These are phyloP conservation scores for Spea bombifrons DNA, from an alignment of 2,113 vertebrate genomes.

Conservation along the genomic window DNA sequence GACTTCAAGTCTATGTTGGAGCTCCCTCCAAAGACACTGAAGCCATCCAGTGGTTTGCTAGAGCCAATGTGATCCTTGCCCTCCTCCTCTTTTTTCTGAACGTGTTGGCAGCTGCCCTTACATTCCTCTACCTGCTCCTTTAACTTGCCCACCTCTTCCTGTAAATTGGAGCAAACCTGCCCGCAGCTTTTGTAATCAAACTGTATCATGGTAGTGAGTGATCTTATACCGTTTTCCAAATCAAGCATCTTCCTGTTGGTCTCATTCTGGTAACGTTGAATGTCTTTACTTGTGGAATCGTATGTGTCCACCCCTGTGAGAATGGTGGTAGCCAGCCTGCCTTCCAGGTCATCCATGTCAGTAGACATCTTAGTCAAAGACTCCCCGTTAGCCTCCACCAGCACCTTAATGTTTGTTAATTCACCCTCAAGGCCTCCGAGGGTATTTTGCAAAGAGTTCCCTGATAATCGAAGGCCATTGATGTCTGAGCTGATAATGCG, in stretches of 20 bases:
- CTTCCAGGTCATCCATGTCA: slow-evolving; percentile 61
- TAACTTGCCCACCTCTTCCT: slow-evolving; percentile 74
- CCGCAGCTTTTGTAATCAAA: slow-evolving; percentile 66
- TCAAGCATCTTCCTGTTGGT: slow-evolving; percentile 61
- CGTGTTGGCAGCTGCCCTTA: slow-evolving; percentile 50
- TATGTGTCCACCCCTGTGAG: slow-evolving; percentile 56
- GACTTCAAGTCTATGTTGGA: slow-evolving; percentile 71
- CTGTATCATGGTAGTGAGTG: slow-evolving; percentile 56
- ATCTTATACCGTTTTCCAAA: slow-evolving; percentile 62
- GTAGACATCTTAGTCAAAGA: slow-evolving; percentile 62
- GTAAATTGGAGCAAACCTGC: slow-evolving; percentile 71
- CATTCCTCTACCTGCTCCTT: slow-evolving; percentile 75
- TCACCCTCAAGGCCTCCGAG: slow-evolving; percentile 65
- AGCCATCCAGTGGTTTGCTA: slow-evolving; percentile 71
- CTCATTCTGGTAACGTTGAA: slow-evolving; percentile 63
- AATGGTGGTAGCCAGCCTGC: slow-evolving; percentile 48
- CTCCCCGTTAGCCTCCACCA: slow-evolving; percentile 60
- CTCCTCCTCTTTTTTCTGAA: slow-evolving; percentile 52
- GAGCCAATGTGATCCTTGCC: slow-evolving; percentile 56
- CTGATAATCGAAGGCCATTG: slow-evolving; percentile 67
- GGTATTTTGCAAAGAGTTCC: slow-evolving; percentile 61
- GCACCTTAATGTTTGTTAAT: slow-evolving; percentile 56
- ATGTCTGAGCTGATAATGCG: slow-evolving; percentile 66
- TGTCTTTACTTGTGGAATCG: slow-evolving; percentile 56
- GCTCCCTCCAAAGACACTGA: slow-evolving; percentile 66